These are phyloP conservation scores for Tiliqua scincoides DNA, from an alignment of 2,113 vertebrate species.

Conservation along the genomic window DNA sequence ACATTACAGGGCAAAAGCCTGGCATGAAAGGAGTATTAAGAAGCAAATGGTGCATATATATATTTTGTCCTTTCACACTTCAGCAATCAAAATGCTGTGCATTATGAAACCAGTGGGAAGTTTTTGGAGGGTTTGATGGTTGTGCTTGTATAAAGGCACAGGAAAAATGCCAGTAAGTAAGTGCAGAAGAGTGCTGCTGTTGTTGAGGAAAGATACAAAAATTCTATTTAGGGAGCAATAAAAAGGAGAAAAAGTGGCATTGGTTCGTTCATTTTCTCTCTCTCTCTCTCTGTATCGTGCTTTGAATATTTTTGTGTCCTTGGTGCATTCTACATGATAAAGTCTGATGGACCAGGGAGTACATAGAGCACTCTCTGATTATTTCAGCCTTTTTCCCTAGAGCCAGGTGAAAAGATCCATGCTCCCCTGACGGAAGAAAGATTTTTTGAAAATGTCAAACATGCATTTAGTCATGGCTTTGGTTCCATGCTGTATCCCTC, in stretches of 20 bases:
- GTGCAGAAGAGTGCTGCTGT: background rate
- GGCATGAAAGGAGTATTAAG: background rate
- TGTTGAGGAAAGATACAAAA: background rate
- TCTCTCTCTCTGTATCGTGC: rapidly evolving
- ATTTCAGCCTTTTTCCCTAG: background rate
- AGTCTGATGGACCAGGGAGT: background rate
- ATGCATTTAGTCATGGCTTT: background rate
- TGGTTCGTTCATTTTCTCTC: no score
- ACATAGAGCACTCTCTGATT: rapidly evolving
- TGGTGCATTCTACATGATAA: background rate
- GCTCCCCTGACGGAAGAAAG: background rate
- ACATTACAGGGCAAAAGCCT: background rate
- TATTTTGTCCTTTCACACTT: background rate
- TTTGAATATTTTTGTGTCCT: background rate
- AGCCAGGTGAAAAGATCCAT: background rate
- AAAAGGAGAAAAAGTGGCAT: rapidly evolving
- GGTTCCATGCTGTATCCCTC: background rate
- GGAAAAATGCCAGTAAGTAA: background rate
- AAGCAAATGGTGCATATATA: background rate
- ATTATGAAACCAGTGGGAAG: background rate
- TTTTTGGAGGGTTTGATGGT: background rate
- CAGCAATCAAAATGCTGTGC: background rate
- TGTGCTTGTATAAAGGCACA: background rate
- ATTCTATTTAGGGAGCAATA: background rate
- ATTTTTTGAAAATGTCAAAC: background rate